Conservation (phyloP, 2,888 invertebrate species). For the Spilosoma lubricipeda region DNA sequence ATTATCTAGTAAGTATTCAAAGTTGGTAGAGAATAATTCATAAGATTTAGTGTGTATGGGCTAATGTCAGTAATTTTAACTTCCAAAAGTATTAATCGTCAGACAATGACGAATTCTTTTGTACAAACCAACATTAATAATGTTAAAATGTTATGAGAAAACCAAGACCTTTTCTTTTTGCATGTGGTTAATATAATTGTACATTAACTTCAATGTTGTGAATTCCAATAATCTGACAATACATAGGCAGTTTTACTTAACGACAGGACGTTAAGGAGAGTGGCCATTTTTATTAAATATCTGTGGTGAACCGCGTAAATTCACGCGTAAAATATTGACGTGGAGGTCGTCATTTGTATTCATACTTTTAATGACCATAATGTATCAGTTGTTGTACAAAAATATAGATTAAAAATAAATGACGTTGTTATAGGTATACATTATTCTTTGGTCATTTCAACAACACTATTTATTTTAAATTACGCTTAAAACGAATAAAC, state of each 20-base stretch:
- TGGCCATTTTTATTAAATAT: constrained; percentile 72
- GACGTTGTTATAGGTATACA: neutral
- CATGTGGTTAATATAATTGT: constrained; percentile 54
- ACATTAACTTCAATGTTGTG: constrained; percentile 55
- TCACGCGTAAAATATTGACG: constrained; percentile 60
- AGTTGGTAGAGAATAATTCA: neutral
- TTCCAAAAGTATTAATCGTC: neutral
- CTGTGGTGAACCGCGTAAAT: constrained; percentile 73
- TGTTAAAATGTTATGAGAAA: constrained; percentile 12
- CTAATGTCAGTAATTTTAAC: constrained; percentile 4
- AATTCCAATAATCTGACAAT: constrained; percentile 66
- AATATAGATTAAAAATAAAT: constrained; percentile 3
- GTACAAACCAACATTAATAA: constrained; percentile 17
- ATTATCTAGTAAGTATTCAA: neutral
- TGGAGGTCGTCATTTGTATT: constrained; percentile 44
- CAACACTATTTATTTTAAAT: neutral
- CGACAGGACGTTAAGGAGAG: constrained; percentile 55
- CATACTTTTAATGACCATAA: constrained; percentile 44
- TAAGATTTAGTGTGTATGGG: neutral
- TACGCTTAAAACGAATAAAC: constrained; percentile 7
- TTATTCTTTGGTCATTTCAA: neutral
- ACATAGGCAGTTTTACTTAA: constrained; percentile 73
- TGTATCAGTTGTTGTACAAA: constrained; percentile 20
- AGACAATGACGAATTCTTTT: constrained; percentile 6
- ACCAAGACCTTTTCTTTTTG: constrained; percentile 34